Evolutionary conservation across 2,888 invertebrate genomes (phyloP), one percentile per base, ranked within the genome.

Genomic region (Drosophila meridiana): DNA sequence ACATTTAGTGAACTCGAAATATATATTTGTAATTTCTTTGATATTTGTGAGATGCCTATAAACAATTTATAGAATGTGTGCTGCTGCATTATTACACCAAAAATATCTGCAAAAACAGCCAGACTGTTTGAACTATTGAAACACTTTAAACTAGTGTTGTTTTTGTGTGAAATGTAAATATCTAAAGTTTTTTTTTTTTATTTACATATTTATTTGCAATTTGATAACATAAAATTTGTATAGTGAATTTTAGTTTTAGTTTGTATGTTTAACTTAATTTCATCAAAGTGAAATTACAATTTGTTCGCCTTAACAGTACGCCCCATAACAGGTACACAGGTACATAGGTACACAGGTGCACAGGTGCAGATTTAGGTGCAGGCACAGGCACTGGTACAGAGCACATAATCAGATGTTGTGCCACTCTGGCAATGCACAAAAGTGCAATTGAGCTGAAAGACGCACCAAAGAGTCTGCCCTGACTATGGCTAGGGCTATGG

Each of bases 391-490:
- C 38, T 62, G 55, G 48, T 2, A 45, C 4, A 13, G 53, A 45
- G 62, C 9, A 53, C 50, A 61, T 40, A 50, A 28, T 45, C 36
- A 55, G 52, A 63, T 36, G 42, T 50, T 73, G 62, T 43, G 43
- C 56, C 47, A 45, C 34, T 72, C 74, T 64, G 67, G 76, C 78
- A 89, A 68, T 84, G 77, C 86, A 85, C 80, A 85, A 80, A 86
- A 90, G 86, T 86, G 86, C 83, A 90, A 86, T 86, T 90, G 80
- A 80, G 69, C 80, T 78, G 72, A 90, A 90, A 68, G 78, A 80
- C 62, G 76, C 69, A 75, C 62, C 72, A 69, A 78, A 71, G 63
- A 71, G 40, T 40, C 50, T n/a, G 28, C 26, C 50, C 40, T 40
- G 60, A 14, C 50, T 40, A 20, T 20, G 20, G 20, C 20, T 20